A percentile compares a stretch with the other conserved stretches of the same genome.
Evolutionary conservation across 2,113 vertebrate species (phyloP).

Genomic region (Mesocricetus auratus): DNA sequence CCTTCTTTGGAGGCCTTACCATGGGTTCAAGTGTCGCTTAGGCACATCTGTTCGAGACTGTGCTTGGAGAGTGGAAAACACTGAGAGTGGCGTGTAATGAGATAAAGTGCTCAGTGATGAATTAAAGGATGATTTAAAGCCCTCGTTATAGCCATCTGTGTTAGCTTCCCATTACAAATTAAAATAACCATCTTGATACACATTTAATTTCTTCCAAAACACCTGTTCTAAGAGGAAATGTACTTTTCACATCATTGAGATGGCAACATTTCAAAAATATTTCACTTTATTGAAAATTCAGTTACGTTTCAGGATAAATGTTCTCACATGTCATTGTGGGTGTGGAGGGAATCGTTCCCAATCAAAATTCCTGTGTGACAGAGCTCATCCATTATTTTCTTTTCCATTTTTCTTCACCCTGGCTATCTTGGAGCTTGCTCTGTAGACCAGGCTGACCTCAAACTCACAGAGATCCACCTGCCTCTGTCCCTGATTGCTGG

Average conservation of each 20-base stretch:
- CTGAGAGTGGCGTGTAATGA: neutral
- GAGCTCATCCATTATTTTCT: neutral
- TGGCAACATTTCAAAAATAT: constrained; percentile 72
- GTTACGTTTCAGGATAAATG: constrained; percentile 71
- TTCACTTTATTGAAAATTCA: constrained; percentile 73
- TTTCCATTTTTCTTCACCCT: neutral
- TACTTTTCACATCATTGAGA: constrained; percentile 57
- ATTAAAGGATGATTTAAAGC: constrained; percentile 66
- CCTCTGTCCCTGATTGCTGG: neutral
- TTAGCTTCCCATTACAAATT: constrained; percentile 68
- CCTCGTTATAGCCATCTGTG: constrained; percentile 53
- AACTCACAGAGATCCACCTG: neutral
- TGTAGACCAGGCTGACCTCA: neutral
- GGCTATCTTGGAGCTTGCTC: neutral
- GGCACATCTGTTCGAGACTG: neutral
- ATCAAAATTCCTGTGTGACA: neutral
- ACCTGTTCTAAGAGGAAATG: neutral
- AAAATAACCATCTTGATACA: constrained; percentile 65
- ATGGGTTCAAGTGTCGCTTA: neutral
- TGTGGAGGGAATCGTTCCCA: neutral
- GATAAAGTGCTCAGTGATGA: constrained; percentile 63
- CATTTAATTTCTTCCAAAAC: constrained; percentile 66
- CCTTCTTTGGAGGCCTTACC: neutral
- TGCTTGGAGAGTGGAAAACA: neutral
- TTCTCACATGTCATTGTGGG: neutral